These are phyloP conservation scores for Halesus radiatus DNA, from an alignment of 1,140 invertebrate genomes.

Conservation along the genomic window DNA sequence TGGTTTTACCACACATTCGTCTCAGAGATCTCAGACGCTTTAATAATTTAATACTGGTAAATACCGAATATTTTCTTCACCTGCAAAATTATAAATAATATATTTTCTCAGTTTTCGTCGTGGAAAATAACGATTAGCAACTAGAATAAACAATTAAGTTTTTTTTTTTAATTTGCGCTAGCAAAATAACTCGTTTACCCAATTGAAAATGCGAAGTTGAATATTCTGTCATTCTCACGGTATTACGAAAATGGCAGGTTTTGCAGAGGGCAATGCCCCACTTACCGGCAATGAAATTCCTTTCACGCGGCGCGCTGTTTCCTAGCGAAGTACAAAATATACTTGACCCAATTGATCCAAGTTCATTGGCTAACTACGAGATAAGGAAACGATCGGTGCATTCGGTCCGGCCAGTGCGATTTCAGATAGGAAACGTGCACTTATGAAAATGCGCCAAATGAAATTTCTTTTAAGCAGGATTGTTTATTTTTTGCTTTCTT, in stretches of 20 bases:
- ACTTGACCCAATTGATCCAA: conserved; percentile 18
- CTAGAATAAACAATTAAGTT: too few species aligned
- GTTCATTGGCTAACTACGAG: conserved; percentile 10
- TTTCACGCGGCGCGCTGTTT: conserved; percentile 1
- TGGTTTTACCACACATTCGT: too few species aligned
- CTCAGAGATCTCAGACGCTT: too few species aligned
- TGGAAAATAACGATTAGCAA: too few species aligned
- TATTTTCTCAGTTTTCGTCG: too few species aligned
- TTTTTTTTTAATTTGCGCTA: too few species aligned
- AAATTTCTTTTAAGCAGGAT: background rate
- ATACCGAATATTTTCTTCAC: too few species aligned
- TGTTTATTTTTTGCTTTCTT: background rate
- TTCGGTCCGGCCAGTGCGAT: background rate
- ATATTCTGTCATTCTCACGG: background rate
- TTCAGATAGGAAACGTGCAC: background rate
- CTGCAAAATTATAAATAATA: too few species aligned
- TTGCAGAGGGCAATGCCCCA: conserved; percentile 19
- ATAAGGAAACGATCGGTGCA: conserved; percentile 4
- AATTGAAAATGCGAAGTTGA: too few species aligned
- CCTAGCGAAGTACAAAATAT: background rate
- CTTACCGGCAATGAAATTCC: conserved; percentile 6
- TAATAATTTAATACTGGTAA: too few species aligned
- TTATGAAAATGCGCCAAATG: background rate
- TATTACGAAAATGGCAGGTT: background rate
- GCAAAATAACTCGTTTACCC: too few species aligned